Conservation (phyloP, 2,888 invertebrate species). For the Platynereis dumerilii region DNA sequence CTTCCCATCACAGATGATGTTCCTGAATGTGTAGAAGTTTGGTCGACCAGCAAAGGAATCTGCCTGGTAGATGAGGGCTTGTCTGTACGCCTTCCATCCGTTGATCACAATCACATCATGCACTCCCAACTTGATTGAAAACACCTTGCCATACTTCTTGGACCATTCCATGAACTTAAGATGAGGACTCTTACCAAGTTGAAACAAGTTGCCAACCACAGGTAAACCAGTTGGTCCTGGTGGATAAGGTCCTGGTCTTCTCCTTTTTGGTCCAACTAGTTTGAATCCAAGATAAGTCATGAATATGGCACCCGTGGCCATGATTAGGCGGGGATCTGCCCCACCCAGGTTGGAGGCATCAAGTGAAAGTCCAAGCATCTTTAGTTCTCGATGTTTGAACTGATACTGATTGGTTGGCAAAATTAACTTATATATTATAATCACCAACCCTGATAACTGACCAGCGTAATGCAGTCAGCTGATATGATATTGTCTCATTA, state of each 20-base stretch:
- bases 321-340: not conserved
- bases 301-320: not conserved
- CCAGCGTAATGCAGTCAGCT: too few relatives aligned
- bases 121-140: constrained; percentile 3
- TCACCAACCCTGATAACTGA: too few relatives aligned
- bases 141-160: constrained; percentile 8
- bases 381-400: too few relatives aligned
- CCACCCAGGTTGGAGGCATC: not conserved
- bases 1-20: constrained; percentile 4
- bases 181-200: constrained; percentile 2
- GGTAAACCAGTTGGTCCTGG: not conserved
- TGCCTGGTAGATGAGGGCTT: not conserved
- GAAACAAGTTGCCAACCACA: constrained; percentile 5
- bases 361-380: not conserved
- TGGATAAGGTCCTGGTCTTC: not conserved
- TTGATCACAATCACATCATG: constrained; percentile 6
- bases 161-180: not conserved
- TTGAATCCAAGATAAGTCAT: constrained; percentile 1
- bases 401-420: too few relatives aligned
- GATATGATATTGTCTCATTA: too few relatives aligned
- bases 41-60: constrained; percentile 5
- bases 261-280: not conserved
- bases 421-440: too few relatives aligned
- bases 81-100: not conserved
- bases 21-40: constrained; percentile 7